These are phyloP conservation scores for Epinephelus lanceolatus DNA, from an alignment of 2,113 vertebrate genomes.

Conservation along the genomic window DNA sequence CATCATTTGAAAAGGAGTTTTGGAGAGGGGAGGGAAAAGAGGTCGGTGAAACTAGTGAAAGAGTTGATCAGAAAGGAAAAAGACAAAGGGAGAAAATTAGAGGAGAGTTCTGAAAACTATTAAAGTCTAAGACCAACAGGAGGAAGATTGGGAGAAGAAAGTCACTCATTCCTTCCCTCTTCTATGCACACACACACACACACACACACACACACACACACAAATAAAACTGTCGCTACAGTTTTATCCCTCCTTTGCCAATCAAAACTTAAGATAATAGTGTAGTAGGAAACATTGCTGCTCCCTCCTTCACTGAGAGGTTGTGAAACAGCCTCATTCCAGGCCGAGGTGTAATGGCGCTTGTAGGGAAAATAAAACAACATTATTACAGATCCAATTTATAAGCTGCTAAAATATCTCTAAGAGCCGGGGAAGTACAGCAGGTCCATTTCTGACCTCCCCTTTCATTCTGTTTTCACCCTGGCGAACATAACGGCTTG, in stretches of 20 bases:
- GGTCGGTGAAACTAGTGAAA: background rate
- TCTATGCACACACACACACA: too few species aligned
- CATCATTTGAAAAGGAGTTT: too few species aligned
- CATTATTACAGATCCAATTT: slow-evolving; percentile 56
- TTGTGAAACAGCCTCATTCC: slow-evolving; percentile 4
- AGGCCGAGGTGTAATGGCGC: slow-evolving; percentile 47
- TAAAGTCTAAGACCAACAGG: background rate
- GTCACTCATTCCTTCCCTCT: too few species aligned
- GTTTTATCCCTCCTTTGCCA: background rate
- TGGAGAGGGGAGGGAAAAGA: background rate
- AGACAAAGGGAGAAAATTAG: background rate
- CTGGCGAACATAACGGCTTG: background rate
- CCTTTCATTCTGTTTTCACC: slow-evolving; percentile 11
- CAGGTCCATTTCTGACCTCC: slow-evolving; percentile 12
- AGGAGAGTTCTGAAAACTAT: background rate
- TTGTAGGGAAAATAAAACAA: slow-evolving; percentile 52
- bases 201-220: too few species aligned
- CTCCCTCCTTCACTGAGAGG: background rate
- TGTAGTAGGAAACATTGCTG: background rate
- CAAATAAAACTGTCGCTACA: too few species aligned
- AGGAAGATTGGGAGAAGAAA: background rate
- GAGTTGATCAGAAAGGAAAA: background rate
- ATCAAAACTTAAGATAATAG: background rate
- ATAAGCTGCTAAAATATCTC: slow-evolving; percentile 44
- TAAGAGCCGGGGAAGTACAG: slow-evolving; percentile 30